phyloP scores from a whole-genome alignment of 2,113 vertebrate genomes.

The Periophthalmus modestus region DNA sequence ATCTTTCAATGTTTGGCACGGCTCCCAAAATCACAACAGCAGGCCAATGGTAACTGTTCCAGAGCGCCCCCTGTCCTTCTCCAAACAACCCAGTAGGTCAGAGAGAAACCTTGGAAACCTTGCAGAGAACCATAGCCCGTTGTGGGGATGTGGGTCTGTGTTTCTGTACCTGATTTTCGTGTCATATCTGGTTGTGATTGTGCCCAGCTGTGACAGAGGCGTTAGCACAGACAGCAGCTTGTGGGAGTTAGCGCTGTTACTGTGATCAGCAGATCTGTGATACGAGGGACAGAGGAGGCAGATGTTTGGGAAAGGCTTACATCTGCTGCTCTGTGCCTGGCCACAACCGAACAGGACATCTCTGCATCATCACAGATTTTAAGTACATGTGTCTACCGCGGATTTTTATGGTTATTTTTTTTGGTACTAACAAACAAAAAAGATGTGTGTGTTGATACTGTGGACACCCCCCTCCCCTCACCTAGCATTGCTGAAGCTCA shows the following conservation, averaged over 20 bases:
- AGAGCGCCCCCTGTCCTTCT: too few species aligned
- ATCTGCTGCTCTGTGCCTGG: constrained; percentile 66
- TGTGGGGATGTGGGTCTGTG: neutral
- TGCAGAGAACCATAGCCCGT: neutral
- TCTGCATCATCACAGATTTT: neutral
- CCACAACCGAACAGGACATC: constrained; percentile 46
- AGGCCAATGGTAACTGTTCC: too few species aligned
- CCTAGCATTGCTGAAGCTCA: too few species aligned
- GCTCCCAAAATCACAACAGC: too few species aligned
- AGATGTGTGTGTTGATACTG: too few species aligned
- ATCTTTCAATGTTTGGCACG: too few species aligned
- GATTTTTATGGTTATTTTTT: neutral
- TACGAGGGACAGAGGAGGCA: constrained; percentile 66
- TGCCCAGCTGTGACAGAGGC: constrained; percentile 68
- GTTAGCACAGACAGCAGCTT: constrained; percentile 59
- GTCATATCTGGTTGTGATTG: constrained; percentile 45
- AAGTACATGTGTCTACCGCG: neutral
- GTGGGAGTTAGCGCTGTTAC: constrained; percentile 66
- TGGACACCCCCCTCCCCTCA: too few species aligned
- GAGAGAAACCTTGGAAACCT: neutral
- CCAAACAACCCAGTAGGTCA: neutral
- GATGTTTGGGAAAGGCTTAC: constrained; percentile 69
- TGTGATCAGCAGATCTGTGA: constrained; percentile 64
- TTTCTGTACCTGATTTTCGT: constrained; percentile 3
- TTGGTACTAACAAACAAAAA: too few species aligned